Evolutionary conservation across 2,113 vertebrate genomes (phyloP), one percentile per base, ranked within the genome.

Genomic region (Onychorhynchus coronatus): DNA sequence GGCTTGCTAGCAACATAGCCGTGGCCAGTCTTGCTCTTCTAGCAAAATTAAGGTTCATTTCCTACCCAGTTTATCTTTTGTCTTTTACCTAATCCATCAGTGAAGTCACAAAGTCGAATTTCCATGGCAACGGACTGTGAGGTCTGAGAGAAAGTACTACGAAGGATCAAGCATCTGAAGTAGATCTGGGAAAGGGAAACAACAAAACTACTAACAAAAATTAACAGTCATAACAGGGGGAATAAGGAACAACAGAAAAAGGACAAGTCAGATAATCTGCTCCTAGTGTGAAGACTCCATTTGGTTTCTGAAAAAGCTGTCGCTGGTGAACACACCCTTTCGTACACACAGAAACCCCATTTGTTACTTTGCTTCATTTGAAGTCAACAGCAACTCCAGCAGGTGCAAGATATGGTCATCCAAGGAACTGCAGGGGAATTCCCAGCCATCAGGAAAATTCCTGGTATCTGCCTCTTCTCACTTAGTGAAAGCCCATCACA

Each of bases 101-200:
- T 1, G 25, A 96, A 94, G 81, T 84, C 68, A 70, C 37, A 86
- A 88, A 95, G 93, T 59, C 3, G 5, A 94, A 95, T 97, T 96
- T 97, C 96, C 93, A 95, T 91, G 78, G 96, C 95, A 97, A 97
- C 95, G 80, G 82, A 75, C 63, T 81, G 37, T 75, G 90, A 91
- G 74, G 96, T 94, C 92, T 93, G 62, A 93, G 73, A 84, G 42
- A 82, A 91, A 93, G 88, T 39, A 89, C 71, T 65, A 91, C 83
- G 59, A 58, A 66, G 82, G 88, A 94, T 85, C 41, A 78, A 59
- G 61, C 72, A 85, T 42, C 62, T 65, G 39, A 94, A 77, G 74
- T 19, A 30, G 63, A 78, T 87, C 9, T 76, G 67, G 7, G 20
- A 66, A 80, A 78, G 52, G 58, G 70, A 93, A 97, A 89, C 85